phyloP scores from a whole-genome alignment of 2,113 vertebrate genomes.

The Cettia cetti region DNA sequence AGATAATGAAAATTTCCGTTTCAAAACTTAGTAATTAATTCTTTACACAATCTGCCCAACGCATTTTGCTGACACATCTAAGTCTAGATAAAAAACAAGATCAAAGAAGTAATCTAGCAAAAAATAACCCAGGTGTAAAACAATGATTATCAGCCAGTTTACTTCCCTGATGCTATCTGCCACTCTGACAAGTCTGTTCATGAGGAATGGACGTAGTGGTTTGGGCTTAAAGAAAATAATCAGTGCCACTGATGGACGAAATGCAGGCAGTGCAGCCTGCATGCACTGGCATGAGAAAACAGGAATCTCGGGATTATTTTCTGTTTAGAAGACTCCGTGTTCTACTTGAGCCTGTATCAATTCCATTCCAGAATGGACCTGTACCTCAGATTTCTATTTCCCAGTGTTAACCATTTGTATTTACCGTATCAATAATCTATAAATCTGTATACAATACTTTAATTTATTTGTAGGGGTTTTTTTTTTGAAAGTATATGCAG shows the following conservation, averaged over 20 bases:
- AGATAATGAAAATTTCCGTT: neutral
- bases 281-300: neutral
- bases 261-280: neutral
- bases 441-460: neutral
- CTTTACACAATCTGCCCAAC: neutral
- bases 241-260: neutral
- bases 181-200: neutral
- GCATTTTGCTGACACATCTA: constrained; percentile 6
- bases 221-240: neutral
- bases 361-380: neutral
- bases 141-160: neutral
- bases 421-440: neutral
- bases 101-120: neutral
- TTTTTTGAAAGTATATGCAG: neutral
- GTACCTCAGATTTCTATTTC: neutral
- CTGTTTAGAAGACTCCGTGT: neutral
- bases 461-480: neutral
- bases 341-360: neutral
- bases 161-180: neutral
- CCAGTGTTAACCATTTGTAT: neutral
- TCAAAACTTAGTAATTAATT: constrained; percentile 10
- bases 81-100: neutral
- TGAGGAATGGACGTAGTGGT: neutral
- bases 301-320: neutral
- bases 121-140: neutral